phyloP scores from a whole-genome alignment of 1,140 invertebrate species.

The Drosophila dunni region DNA sequence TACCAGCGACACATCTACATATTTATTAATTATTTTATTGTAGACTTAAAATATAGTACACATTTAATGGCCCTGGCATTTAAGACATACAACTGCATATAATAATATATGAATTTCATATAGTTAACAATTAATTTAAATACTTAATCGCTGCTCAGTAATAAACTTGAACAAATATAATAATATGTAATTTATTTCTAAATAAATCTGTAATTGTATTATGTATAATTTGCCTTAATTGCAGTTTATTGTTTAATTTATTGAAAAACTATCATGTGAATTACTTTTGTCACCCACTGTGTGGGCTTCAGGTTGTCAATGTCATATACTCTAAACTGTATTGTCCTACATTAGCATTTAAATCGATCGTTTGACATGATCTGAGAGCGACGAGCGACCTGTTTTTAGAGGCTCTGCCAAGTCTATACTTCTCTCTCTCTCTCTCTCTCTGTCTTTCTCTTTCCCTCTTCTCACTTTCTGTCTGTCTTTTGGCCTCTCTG shows the following conservation, averaged over 20 bases:
- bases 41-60: too few species aligned
- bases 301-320: conserved; percentile 24
- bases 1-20: neutral
- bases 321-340: neutral
- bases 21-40: too few species aligned
- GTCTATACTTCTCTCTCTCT: neutral
- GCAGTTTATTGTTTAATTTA: neutral
- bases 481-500: conserved; percentile 6
- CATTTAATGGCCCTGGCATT: too few species aligned
- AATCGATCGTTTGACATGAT: conserved; percentile 20
- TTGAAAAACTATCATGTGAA: neutral
- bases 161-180: too few species aligned
- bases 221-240: neutral
- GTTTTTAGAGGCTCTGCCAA: neutral
- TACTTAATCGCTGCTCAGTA: too few species aligned
- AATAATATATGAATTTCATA: too few species aligned
- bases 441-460: neutral
- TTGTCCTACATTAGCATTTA: conserved; percentile 39
- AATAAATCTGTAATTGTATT: too few species aligned
- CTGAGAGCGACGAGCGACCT: neutral
- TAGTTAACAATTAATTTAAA: too few species aligned
- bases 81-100: too few species aligned
- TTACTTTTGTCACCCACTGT: conserved; percentile 1
- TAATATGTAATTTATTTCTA: too few species aligned
- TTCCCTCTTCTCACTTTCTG: neutral